Evolutionary conservation across 2,113 vertebrate species (phyloP), one percentile per base, ranked within the genome.

Genomic region (Lophura nycthemera): DNA sequence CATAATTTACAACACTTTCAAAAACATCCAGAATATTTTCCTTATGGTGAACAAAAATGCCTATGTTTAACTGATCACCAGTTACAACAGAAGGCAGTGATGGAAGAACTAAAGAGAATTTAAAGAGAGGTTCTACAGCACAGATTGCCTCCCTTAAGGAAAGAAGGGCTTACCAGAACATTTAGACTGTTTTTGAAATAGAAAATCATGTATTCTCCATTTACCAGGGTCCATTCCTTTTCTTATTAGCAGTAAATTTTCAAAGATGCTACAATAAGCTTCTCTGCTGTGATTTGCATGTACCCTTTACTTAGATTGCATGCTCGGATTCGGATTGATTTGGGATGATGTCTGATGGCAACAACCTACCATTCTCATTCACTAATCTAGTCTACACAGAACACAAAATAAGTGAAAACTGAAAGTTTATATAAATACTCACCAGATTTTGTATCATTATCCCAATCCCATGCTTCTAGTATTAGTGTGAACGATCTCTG

Each of bases 401-500:
- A 4, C 25, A 84, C 6, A 85, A 9, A 77, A 0, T 18, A 72
- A 79, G 17, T 13, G 36, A 29, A 86, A 91, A 42, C 25, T 7
- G 1, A 32, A 84, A 60, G 3, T 72, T 93, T 77, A 54, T 17
- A 17, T 25, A 61, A 29, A 87, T 95, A 97, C 99, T 99, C 95
- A 99, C 99, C 98, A 50, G 96, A 94, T 74, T 97, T 98, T 8
- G 98, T 99, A 79, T 97, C 96, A 42, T 99, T 99, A 97, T 99
- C 99, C 98, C 97, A 98, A 96, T 99, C 98, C 99, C 98, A 99
- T 34, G 98, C 99, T 95, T 99, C 99, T 95, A 99, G 95, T 54
- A 99, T 98, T 96, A 99, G 98, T 1, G 99, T 99, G 97, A 98
- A 99, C 0, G 98, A 98, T 84, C 98, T 98, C 99, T 99, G 98